Evolutionary conservation across 37 sponge, comb jelly and placozoan species (phyloP), one percentile per base, ranked within the genome.

Genomic region (Ianthella basta): DNA sequence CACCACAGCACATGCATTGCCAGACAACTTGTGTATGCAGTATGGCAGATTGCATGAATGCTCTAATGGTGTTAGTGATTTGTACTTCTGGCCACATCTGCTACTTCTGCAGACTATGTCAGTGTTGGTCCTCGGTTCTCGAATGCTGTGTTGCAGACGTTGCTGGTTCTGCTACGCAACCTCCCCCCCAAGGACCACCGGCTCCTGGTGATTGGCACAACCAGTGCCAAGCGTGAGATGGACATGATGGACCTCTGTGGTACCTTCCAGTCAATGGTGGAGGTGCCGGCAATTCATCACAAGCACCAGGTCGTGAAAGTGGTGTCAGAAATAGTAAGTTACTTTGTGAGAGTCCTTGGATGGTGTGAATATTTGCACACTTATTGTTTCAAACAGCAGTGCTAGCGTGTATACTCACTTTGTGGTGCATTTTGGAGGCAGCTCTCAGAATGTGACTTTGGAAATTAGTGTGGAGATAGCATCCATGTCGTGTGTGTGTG

Each of bases 51-150:
- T 61, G 64, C 24, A 61, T 6, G 4, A 35, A 36, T 53, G 19
- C 57, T 81, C 36, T 18, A 57, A 25, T 32, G 34, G 13, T 3
- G 34, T 81, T 81, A 5, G 1, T 8, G 36, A 21, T 72, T 44
- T 44, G 50, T 44, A 10, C 50, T 10, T 8, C 50, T 44, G 8
- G 50, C 50, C 23, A 32, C 38, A 32, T 72, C 38, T 10, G 8
- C 5, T 41, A 32, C 55, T 30, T 54, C 72, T 57, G 23, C 54
- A 92, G 98, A 97, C 63, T 97, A 95, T 63, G 96, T 93, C 0
- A 44, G 82, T 32, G 91, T 97, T 83, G 98, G 98, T 20, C 96
- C 96, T 32, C 89, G 96, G 12, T 97, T 95, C 83, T 93, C 94
- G 68, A 97, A 95, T 72, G 30, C 70, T 69, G 91, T 95, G 6